Conservation (phyloP, 2,113 vertebrate species). For the Scartelaos histophorus region DNA sequence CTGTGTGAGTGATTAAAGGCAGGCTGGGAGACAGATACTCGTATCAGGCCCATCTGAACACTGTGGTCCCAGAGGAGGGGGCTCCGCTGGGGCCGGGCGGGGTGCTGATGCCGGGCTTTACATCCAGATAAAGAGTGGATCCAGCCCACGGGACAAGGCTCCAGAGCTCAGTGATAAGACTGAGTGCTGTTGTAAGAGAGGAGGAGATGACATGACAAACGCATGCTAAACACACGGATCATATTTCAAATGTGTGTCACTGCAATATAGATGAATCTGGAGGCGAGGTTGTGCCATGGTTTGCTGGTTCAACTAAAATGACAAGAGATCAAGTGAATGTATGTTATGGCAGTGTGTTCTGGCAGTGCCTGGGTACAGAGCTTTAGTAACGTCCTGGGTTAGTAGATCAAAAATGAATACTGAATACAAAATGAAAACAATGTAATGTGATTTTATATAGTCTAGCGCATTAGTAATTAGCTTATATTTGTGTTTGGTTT, state of each 20-base stretch:
- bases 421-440: too few relatives aligned
- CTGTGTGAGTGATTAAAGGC: constrained; percentile 1
- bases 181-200: background rate
- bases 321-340: background rate
- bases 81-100: constrained; percentile 49
- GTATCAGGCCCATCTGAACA: constrained; percentile 38
- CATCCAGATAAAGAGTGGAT: constrained; percentile 36
- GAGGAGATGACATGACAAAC: constrained; percentile 3
- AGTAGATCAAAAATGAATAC: too few relatives aligned
- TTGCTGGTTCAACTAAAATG: background rate
- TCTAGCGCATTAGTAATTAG: too few relatives aligned
- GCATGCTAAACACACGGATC: background rate
- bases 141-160: constrained; percentile 20
- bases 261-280: background rate
- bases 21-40: background rate
- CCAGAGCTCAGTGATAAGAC: constrained; percentile 10
- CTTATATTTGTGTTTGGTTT: too few relatives aligned
- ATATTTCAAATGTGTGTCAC: constrained; percentile 1
- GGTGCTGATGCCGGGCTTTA: constrained; percentile 25
- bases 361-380: background rate
- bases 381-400: too few relatives aligned
- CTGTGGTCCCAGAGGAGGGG: background rate
- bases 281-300: background rate
- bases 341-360: background rate
- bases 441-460: too few relatives aligned